Conservation (phyloP, 2,888 invertebrate genomes). For the Drosophila gaucha region DNA sequence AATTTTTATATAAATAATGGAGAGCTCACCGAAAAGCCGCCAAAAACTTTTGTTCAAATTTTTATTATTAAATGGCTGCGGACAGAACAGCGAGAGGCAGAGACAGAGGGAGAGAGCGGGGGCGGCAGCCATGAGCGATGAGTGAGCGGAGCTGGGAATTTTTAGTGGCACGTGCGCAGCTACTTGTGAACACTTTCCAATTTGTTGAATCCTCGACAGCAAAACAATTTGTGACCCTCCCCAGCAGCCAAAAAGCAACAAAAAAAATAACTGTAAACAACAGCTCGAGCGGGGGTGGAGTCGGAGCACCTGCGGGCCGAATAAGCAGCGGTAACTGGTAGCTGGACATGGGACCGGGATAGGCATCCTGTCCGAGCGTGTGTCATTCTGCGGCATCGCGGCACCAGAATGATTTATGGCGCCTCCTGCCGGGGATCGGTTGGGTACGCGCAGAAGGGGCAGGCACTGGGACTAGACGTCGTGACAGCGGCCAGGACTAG, state of each 20-base stretch:
- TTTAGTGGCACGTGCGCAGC: slow-evolving; percentile 63
- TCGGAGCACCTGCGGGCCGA: slow-evolving; percentile 47
- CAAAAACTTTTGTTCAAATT: slow-evolving; percentile 71
- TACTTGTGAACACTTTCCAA: slow-evolving; percentile 78
- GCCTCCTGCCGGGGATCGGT: neutral
- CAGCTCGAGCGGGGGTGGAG: neutral
- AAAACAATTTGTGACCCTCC: slow-evolving; percentile 75
- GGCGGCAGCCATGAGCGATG: slow-evolving; percentile 36
- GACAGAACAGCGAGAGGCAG: slow-evolving; percentile 32
- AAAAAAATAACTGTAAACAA: slow-evolving; percentile 8
- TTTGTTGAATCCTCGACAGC: slow-evolving; percentile 71
- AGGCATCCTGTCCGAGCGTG: slow-evolving; percentile 53
- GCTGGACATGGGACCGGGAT: slow-evolving; percentile 5
- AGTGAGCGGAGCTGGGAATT: slow-evolving; percentile 16
- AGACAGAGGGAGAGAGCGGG: neutral
- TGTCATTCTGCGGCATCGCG: slow-evolving; percentile 77
- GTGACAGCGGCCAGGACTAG: neutral
- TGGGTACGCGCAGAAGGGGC: neutral
- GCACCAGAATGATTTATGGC: slow-evolving; percentile 75
- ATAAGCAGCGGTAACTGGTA: slow-evolving; percentile 29
- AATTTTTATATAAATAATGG: slow-evolving; percentile 81
- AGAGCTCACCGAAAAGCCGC: slow-evolving; percentile 47
- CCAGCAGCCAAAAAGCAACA: slow-evolving; percentile 50
- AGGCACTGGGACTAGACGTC: no score
- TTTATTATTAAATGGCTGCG: slow-evolving; percentile 75